A percentile compares a stretch with the other conserved stretches of the same genome.
Conservation (phyloP, 2,888 invertebrate genomes). For the Adelognathus sp. region DNA sequence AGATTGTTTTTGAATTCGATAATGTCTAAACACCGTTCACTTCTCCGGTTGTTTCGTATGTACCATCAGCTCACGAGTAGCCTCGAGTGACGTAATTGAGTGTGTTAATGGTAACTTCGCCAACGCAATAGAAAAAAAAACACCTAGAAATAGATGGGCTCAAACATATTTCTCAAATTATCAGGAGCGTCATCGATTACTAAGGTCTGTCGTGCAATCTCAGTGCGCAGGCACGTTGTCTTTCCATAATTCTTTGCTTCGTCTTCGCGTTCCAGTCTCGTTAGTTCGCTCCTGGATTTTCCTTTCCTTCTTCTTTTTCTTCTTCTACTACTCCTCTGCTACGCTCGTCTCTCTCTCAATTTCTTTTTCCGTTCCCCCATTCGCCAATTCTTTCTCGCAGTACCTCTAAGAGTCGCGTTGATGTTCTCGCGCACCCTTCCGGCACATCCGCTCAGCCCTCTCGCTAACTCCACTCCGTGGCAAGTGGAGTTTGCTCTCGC, state of each 20-base stretch:
- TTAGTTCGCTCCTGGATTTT: conserved; percentile 37
- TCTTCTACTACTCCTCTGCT: neutral
- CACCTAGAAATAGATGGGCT: neutral
- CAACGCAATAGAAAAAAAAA: too few species aligned
- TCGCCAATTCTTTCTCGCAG: conserved; percentile 1
- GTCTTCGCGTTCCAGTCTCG: conserved; percentile 36
- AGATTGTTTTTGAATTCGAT: too few species aligned
- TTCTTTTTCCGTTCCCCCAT: conserved; percentile 1
- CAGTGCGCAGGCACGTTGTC: conserved; percentile 24
- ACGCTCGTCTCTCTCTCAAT: neutral
- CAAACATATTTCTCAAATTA: conserved; percentile 28
- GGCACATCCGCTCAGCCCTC: conserved; percentile 42
- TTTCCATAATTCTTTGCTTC: conserved; percentile 43
- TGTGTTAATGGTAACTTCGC: too few species aligned
- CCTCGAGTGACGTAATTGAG: too few species aligned
- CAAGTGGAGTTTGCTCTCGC: conserved; percentile 46
- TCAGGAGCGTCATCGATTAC: conserved; percentile 32
- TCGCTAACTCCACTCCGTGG: conserved; percentile 47
- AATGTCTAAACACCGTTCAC: too few species aligned
- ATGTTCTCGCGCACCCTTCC: conserved; percentile 40
- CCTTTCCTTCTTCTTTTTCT: conserved; percentile 25
- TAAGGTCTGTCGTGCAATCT: conserved; percentile 21
- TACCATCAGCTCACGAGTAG: too few species aligned
- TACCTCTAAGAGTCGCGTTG: conserved; percentile 26
- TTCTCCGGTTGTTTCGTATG: too few species aligned